phyloP scores from a whole-genome alignment of 1,140 invertebrate species.

The Holcopasites calliopsidis region DNA sequence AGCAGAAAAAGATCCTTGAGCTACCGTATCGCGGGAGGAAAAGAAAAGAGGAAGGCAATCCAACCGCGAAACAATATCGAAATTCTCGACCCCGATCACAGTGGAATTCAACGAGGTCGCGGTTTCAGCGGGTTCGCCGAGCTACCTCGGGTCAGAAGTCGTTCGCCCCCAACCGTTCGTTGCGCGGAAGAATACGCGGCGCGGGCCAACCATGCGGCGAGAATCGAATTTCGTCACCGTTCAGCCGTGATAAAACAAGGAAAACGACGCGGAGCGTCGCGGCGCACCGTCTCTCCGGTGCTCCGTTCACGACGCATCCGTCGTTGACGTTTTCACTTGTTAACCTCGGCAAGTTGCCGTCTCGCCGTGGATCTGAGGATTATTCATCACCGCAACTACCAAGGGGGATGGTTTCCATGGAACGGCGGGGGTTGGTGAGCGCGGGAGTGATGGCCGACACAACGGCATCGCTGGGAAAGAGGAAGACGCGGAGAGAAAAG shows the following conservation, averaged over 20 bases:
- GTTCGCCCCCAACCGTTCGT: background rate
- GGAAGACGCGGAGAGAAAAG: slow-evolving; percentile 38
- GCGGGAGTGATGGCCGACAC: slow-evolving; percentile 26
- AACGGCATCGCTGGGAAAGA: slow-evolving; percentile 21
- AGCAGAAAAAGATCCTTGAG: background rate
- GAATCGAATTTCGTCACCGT: slow-evolving; percentile 43
- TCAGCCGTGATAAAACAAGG: slow-evolving; percentile 21
- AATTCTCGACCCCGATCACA: background rate
- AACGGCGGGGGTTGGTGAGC: background rate
- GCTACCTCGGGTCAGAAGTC: background rate
- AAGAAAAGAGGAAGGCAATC: background rate
- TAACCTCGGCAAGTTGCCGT: slow-evolving; percentile 71
- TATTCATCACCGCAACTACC: slow-evolving; percentile 74
- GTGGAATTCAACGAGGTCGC: background rate
- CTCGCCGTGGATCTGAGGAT: slow-evolving; percentile 68
- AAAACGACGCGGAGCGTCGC: background rate
- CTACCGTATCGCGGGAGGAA: background rate
- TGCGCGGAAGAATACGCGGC: slow-evolving; percentile 8
- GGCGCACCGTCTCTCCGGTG: background rate
- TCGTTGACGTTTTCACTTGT: slow-evolving; percentile 61
- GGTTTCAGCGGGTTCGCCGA: background rate
- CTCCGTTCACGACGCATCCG: background rate
- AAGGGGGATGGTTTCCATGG: slow-evolving; percentile 66
- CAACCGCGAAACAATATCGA: slow-evolving; percentile 7
- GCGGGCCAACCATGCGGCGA: background rate